Conservation (phyloP, 2,113 vertebrate genomes). For the Scomber japonicus region DNA sequence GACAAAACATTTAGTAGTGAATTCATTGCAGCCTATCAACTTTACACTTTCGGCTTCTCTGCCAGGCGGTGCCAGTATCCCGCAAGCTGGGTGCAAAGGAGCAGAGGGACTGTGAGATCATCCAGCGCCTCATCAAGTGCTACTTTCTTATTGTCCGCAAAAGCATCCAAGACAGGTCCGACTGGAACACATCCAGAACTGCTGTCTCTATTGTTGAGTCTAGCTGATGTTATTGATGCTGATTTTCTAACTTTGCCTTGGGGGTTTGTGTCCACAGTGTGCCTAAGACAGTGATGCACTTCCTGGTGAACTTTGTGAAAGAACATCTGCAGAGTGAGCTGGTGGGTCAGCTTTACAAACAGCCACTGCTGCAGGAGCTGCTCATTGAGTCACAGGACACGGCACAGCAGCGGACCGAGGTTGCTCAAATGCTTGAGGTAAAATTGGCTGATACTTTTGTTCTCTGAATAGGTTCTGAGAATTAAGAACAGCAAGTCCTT, state of each 20-base stretch:
- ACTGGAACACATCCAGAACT: constrained; percentile 5
- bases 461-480: constrained; percentile 36
- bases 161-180: constrained; percentile 90
- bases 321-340: constrained; percentile 90
- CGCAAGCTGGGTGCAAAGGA: constrained; percentile 85
- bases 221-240: constrained; percentile 11
- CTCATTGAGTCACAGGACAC: constrained; percentile 89
- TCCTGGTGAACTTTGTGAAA: constrained; percentile 89
- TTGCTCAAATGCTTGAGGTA: constrained; percentile 88
- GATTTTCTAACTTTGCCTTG: constrained; percentile 9
- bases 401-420: constrained; percentile 87
- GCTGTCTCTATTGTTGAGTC: neutral
- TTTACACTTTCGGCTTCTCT: constrained; percentile 38
- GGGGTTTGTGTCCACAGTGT: constrained; percentile 78
- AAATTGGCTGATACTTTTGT: constrained; percentile 46
- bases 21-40: constrained; percentile 41
- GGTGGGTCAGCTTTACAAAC: constrained; percentile 88
- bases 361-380: constrained; percentile 83
- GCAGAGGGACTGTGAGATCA: constrained; percentile 89
- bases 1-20: constrained; percentile 17
- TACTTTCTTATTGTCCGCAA: constrained; percentile 91
- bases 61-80: constrained; percentile 82
- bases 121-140: constrained; percentile 88
- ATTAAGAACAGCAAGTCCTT: neutral
- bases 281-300: constrained; percentile 91